Evolutionary conservation across 1,140 invertebrate genomes (phyloP).

Genomic region (Drosophila melanogaster): DNA sequence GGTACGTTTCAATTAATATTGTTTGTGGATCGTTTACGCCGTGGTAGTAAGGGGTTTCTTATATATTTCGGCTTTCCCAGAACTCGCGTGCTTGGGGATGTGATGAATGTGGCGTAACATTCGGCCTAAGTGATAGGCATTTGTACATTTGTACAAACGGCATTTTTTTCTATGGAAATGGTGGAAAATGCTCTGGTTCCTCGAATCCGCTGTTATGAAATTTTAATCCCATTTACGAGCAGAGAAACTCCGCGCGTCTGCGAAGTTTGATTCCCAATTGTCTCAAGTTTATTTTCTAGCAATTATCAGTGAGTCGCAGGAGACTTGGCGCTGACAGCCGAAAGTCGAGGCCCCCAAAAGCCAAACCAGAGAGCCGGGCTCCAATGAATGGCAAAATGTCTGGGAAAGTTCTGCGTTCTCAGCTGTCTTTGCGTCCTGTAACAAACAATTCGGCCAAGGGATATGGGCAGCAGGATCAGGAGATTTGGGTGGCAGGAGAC

Average conservation of each 20-base stretch:
- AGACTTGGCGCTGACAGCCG: constrained; percentile 38
- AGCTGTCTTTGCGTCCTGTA: not conserved
- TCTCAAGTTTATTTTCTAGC: constrained; percentile 65
- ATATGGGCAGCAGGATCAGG: constrained; percentile 21
- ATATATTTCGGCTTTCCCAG: constrained; percentile 40
- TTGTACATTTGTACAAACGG: constrained; percentile 44
- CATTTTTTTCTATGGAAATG: constrained; percentile 5
- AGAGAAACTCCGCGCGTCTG: constrained; percentile 39
- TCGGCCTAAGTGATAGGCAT: constrained; percentile 62
- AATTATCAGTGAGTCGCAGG: constrained; percentile 54
- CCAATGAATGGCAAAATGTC: constrained; percentile 58
- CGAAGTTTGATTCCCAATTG: constrained; percentile 74
- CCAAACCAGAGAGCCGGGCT: not conserved
- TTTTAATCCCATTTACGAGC: constrained; percentile 54
- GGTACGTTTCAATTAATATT: constrained; percentile 79
- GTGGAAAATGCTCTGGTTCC: constrained; percentile 4
- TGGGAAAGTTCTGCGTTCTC: constrained; percentile 37
- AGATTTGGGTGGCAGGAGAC: constrained; percentile 26
- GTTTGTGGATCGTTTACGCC: constrained; percentile 57
- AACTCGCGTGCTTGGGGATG: constrained; percentile 50
- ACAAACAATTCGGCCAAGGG: constrained; percentile 34
- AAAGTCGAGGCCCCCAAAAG: not conserved
- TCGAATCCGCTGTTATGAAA: constrained; percentile 46
- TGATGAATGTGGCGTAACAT: constrained; percentile 70
- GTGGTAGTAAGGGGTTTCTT: constrained; percentile 7